Base-by-base conservation (phyloP, 2,797 vertebrate species). In the Myoxocephalus aenaeus region DNA sequence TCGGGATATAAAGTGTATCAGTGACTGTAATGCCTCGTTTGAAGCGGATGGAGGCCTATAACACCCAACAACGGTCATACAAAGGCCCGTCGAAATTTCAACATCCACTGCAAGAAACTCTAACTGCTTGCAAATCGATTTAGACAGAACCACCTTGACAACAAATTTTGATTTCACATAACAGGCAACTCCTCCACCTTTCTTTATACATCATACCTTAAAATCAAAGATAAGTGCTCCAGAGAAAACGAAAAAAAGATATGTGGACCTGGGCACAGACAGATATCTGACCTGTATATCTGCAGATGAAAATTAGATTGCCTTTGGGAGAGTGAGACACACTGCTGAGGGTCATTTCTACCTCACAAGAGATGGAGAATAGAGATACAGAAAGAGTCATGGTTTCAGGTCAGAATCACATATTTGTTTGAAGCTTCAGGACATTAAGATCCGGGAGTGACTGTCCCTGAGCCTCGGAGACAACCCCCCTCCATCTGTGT, bases 401-500 rank as follows among this genome's bases (percentile, higher is more conserved):
- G 1, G 59, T 80, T 69, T 77, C 64, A 73, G 63, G 69, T 85
- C 46, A 38, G 25, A 72, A 29, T 76, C 63, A 68, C 78, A 84
- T 81, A 22, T 81, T 80, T 85, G 81, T 78, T 59, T 66, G 83
- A 70, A 57, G 36, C 81, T 81, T 57, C 63, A 70, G 75, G 73
- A 82, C 64, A 74, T 85, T 73, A 50, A 27, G 48, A 77, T 82
- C 68, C 67, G 77, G 72, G 40, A 79, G 72, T 36, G 56, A 73
- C 1, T 15, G 79, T 69, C 62, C 64, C 80, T 8, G 15, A 68
- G 48, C 64, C 51, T 67, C n/a, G 4, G 58, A 79, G 53, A 57
- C 61, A 22, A n/a, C 65, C 65, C 61, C 25, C 56, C 40, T 87
- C 86, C 78, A 82, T 85, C 84, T 89, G 87, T 84, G 83, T 79